Base-by-base conservation (phyloP, 2,113 vertebrate species). In the Herpailurus yagouaroundi region DNA sequence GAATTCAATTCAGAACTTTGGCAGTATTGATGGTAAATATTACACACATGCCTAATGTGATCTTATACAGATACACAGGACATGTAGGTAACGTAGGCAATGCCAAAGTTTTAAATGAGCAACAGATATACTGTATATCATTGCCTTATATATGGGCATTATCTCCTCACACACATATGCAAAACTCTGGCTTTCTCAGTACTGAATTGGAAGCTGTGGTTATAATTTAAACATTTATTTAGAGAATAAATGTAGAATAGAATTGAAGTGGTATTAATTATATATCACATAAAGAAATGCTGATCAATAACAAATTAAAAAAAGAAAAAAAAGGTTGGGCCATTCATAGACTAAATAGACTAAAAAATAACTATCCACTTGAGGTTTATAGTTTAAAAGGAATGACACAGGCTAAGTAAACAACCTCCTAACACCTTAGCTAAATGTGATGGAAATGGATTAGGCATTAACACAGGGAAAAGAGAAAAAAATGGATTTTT, bases 1-100 rank as follows among this genome's bases (percentile, higher is more conserved):
- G 91, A 97, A 96, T 91, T 95, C 81, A 95, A 89, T 92, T 98
- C 96, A 55, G 48, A 66, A 92, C 57, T 77, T 96, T 93, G 76
- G 96, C 95, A 98, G 76, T n/a, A 82, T 88, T 82, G 25, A 77
- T 38, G 25, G 55, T 16, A 83, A 63, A 91, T 76, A 69, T 85
- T 95, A 77, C 8, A 91, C 27, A 97, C 57, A 81, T 38, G 91
- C 60, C 68, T 45, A 4, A 0, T 9, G 60, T 91, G 96, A 92
- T 80, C 95, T 95, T 98, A 87, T 69, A 82, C 95, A 98, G 95
- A 89, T n/a, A 41, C 48, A 50, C 12, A 66, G 93, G 45, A 0
- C 12, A 77, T 33, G 33, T 60, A 93, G 89, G 63, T 55, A 77
- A 71, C 29, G 33, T 0, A 48, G 90, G 27, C 79, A 81, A 57